Percentiles rank a stretch among this genome's conserved stretches.
Conservation (phyloP, 2,888 invertebrate species). For the Melinaea menophilus region DNA sequence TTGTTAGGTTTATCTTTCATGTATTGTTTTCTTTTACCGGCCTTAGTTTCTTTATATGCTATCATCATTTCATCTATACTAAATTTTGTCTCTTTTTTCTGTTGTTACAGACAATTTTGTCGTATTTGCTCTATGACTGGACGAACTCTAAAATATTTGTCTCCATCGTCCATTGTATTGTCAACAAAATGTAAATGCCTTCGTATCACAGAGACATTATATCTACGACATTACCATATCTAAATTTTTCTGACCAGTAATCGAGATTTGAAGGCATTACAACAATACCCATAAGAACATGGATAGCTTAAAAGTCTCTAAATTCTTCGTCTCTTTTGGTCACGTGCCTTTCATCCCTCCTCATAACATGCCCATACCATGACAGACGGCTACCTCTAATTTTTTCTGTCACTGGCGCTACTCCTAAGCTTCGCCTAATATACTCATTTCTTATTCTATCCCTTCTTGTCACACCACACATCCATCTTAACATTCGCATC, state of each 20-base stretch:
- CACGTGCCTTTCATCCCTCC: too few relatives aligned
- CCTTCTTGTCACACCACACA: too few relatives aligned
- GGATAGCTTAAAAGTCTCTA: too few relatives aligned
- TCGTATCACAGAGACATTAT: conserved; percentile 6
- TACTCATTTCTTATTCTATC: too few relatives aligned
- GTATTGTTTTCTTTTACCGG: too few relatives aligned
- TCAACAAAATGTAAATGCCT: conserved; percentile 1
- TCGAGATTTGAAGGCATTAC: conserved; percentile 9
- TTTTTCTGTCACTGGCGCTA: too few relatives aligned
- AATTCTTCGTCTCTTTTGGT: too few relatives aligned
- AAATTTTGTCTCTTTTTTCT: conserved; percentile 7
- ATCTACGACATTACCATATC: conserved; percentile 2
- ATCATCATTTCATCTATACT: conserved; percentile 9
- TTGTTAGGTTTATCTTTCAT: conserved; percentile 1
- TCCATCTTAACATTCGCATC: too few relatives aligned
- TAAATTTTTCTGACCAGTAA: conserved; percentile 11
- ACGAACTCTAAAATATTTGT: conserved; percentile 3
- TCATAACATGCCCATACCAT: too few relatives aligned
- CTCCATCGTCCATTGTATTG: conserved; percentile 5
- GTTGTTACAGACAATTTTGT: not conserved
- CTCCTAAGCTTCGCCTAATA: too few relatives aligned
- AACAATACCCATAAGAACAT: not conserved
- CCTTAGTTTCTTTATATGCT: not conserved
- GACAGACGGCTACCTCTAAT: too few relatives aligned
- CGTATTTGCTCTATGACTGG: not conserved